These are phyloP conservation scores for Tenthredo mesomela DNA, from an alignment of 2,888 invertebrate genomes.

Conservation along the genomic window DNA sequence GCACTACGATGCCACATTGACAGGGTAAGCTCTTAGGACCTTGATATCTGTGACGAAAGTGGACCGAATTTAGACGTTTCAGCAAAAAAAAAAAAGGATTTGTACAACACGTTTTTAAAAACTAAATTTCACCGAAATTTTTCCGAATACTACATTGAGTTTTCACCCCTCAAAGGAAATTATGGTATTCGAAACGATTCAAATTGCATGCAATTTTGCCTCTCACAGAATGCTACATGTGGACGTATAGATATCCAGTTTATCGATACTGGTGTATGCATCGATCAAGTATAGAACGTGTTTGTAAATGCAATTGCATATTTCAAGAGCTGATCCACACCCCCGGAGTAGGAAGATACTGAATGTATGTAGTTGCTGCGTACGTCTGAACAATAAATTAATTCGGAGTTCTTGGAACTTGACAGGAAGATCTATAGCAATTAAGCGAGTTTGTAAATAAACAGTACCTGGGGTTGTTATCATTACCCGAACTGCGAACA, in stretches of 20 bases:
- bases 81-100: not conserved
- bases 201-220: too few relatives aligned
- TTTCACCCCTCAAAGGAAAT: too few relatives aligned
- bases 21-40: not conserved
- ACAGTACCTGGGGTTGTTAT: conserved; percentile 4
- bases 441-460: conserved; percentile 16
- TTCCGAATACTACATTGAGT: too few relatives aligned
- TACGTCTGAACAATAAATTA: conserved; percentile 3
- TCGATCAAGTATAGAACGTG: not conserved
- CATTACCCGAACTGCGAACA: not conserved
- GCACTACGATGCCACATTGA: not conserved
- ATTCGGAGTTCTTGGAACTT: conserved; percentile 5
- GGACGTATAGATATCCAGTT: not conserved
- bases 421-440: not conserved
- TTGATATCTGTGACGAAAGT: not conserved
- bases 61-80: not conserved
- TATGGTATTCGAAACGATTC: too few relatives aligned
- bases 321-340: not conserved
- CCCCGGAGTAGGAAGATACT: not conserved
- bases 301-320: not conserved
- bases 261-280: not conserved
- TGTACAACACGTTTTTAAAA: too few relatives aligned
- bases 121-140: too few relatives aligned
- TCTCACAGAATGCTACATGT: too few relatives aligned
- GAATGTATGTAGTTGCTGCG: not conserved